Percentiles rank a stretch among this genome's conserved stretches.
Conservation (phyloP, 2,113 vertebrate species). For the Urocolius indicus region DNA sequence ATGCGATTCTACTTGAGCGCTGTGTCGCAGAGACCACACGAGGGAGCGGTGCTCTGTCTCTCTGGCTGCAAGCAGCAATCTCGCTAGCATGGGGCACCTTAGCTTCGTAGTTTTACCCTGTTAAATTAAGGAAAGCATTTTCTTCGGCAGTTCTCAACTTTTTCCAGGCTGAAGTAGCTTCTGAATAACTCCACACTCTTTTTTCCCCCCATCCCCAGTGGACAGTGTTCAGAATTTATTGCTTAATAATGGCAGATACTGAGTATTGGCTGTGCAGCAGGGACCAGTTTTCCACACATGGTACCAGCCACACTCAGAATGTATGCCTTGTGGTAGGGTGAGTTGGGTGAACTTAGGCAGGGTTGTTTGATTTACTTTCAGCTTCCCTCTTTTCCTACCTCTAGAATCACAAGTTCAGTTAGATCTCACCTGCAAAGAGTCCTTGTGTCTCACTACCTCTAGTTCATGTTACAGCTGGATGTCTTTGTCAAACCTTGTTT, state of each 20-base stretch:
- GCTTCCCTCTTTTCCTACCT: background rate
- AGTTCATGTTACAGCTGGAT: background rate
- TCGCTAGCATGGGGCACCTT: background rate
- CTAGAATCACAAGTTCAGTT: background rate
- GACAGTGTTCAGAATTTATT: background rate
- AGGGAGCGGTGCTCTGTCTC: background rate
- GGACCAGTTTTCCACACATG: background rate
- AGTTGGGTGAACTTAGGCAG: background rate
- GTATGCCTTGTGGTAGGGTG: background rate
- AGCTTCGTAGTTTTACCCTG: background rate
- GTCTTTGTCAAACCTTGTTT: background rate
- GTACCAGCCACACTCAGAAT: fast-evolving
- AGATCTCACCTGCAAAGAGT: background rate
- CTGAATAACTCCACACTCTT: background rate
- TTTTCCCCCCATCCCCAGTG: background rate
- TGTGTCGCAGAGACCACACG: slow-evolving; percentile 4
- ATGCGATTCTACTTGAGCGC: background rate
- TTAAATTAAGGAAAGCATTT: background rate
- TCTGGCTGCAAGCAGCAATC: background rate
- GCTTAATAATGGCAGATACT: background rate
- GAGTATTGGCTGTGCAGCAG: background rate
- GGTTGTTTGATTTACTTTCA: background rate
- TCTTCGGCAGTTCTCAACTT: background rate
- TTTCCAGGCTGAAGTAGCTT: background rate
- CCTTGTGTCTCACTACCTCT: background rate